Conservation (phyloP, 2,797 vertebrate genomes). For the Pampus argenteus region DNA sequence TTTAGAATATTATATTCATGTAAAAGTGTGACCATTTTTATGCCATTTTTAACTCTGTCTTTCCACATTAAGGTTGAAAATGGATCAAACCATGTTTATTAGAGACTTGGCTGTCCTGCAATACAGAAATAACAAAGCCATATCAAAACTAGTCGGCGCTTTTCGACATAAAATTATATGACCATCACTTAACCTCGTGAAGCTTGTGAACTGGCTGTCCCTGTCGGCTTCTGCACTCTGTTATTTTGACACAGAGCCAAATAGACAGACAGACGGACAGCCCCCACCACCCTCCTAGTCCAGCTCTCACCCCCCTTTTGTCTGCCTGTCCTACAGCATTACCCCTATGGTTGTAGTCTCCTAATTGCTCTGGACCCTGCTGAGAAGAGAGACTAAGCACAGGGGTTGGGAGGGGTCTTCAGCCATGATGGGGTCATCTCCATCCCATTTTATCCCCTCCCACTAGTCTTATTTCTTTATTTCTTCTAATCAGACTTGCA, state of each 20-base stretch:
- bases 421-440: conserved; percentile 51
- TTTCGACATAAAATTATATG: conserved; percentile 8
- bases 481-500: conserved; percentile 48
- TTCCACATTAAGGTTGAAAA: conserved; percentile 7
- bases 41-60: background rate
- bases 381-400: conserved; percentile 65
- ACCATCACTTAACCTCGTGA: conserved; percentile 28
- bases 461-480: conserved; percentile 30
- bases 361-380: conserved; percentile 83
- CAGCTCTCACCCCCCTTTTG: conserved; percentile 76
- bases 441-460: conserved; percentile 11
- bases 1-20: background rate
- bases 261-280: conserved; percentile 72
- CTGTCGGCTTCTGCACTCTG: conserved; percentile 48
- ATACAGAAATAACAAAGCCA: background rate
- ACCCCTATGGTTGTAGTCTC: conserved; percentile 76
- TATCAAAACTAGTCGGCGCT: background rate
- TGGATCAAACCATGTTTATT: background rate
- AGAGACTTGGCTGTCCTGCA: background rate
- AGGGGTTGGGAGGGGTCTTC: conserved; percentile 63
- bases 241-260: conserved; percentile 73
- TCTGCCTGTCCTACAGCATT: conserved; percentile 83
- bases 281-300: conserved; percentile 62
- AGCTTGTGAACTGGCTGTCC: conserved; percentile 50
- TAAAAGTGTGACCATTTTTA: background rate